These are phyloP conservation scores for Drosophila baimaii DNA, from an alignment of 1,140 invertebrate species.

Conservation along the genomic window DNA sequence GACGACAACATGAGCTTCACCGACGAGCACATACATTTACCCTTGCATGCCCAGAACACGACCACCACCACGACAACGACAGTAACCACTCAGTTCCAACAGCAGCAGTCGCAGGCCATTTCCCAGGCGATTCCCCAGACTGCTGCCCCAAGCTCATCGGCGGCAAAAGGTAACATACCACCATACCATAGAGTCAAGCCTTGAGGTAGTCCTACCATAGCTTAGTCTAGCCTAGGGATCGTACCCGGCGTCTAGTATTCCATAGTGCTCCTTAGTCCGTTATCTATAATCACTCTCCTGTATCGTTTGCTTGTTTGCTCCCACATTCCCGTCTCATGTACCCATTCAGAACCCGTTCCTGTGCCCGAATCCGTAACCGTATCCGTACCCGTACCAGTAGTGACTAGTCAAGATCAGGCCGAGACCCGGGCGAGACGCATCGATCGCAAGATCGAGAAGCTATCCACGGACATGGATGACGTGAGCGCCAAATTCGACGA, in stretches of 20 bases:
- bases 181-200: conserved; percentile 37
- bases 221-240: conserved; percentile 46
- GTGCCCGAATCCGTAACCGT: conserved; percentile 12
- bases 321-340: conserved; percentile 42
- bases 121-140: conserved; percentile 38
- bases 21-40: conserved; percentile 76
- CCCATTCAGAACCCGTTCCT: conserved; percentile 37
- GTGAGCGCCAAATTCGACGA: conserved; percentile 72
- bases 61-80: conserved; percentile 51
- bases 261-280: conserved; percentile 60
- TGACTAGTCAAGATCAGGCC: conserved; percentile 51
- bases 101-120: conserved; percentile 56
- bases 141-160: conserved; percentile 53
- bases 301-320: conserved; percentile 68
- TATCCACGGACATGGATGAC: conserved; percentile 85
- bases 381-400: conserved; percentile 30
- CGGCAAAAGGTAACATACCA: conserved; percentile 68
- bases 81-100: conserved; percentile 64
- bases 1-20: conserved; percentile 84
- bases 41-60: conserved; percentile 67
- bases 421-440: conserved; percentile 83
- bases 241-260: conserved; percentile 10
- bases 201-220: conserved; percentile 52
- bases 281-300: conserved; percentile 60
- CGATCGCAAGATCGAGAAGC: conserved; percentile 86